A percentile compares a stretch with the other conserved stretches of the same genome.
Conservation (phyloP, 2,888 invertebrate genomes). For the Caenorhabditis zanzibari region DNA sequence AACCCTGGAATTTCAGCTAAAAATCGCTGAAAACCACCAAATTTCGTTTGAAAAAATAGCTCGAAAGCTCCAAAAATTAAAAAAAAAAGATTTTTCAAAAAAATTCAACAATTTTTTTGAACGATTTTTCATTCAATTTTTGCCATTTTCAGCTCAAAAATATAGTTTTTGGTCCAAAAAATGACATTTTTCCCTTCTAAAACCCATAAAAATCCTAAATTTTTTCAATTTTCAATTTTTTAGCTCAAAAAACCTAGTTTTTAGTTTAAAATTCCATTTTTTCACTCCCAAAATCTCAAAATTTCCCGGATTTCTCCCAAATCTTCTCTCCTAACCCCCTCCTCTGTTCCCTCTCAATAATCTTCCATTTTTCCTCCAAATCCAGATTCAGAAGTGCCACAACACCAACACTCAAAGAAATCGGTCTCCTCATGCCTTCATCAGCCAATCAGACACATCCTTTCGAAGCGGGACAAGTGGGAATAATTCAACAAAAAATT, state of each 20-base stretch:
- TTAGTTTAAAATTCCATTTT: too few relatives aligned
- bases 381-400: constrained; percentile 67
- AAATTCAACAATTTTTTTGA: too few relatives aligned
- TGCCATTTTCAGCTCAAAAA: too few relatives aligned
- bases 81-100: neutral
- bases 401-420: constrained; percentile 66
- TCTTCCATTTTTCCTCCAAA: neutral
- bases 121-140: too few relatives aligned
- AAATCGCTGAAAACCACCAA: neutral
- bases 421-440: constrained; percentile 69
- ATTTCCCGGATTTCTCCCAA: neutral
- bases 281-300: too few relatives aligned
- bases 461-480: constrained; percentile 77
- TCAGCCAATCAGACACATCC: constrained; percentile 20
- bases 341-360: neutral
- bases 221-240: too few relatives aligned
- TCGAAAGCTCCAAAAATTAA: too few relatives aligned
- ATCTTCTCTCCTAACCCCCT: neutral
- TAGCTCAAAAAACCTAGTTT: neutral
- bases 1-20: neutral
- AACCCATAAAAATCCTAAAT: too few relatives aligned
- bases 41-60: neutral
- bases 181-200: neutral
- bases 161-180: too few relatives aligned
- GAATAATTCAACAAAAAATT: neutral